A percentile compares a stretch with the other conserved stretches of the same genome.
These are phyloP conservation scores for Ara ararauna DNA, from an alignment of 2,797 vertebrate species.

Conservation along the genomic window DNA sequence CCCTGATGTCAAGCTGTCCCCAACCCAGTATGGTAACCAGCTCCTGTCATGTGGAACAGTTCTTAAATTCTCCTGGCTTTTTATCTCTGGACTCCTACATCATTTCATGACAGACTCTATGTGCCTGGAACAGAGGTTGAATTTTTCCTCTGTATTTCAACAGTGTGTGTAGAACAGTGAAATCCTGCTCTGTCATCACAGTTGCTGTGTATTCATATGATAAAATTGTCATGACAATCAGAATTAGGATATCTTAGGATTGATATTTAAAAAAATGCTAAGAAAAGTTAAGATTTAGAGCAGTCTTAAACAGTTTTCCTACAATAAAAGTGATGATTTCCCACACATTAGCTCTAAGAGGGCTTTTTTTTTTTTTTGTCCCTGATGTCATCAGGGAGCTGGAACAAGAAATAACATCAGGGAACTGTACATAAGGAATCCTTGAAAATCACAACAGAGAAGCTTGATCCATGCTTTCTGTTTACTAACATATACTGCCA, in stretches of 20 bases:
- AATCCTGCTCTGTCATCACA: neutral
- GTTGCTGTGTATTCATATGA: neutral
- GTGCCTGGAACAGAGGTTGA: neutral
- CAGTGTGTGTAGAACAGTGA: rapidly evolving
- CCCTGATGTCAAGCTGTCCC: neutral
- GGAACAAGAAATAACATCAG: neutral
- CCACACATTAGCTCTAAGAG: neutral
- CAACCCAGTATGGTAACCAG: neutral
- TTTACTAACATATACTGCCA: neutral
- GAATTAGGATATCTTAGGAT: neutral
- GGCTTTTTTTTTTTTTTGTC: neutral
- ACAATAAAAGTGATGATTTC: neutral
- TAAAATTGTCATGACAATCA: neutral
- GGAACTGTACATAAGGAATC: neutral
- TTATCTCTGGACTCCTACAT: neutral
- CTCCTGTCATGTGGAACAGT: neutral
- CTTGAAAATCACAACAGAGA: neutral
- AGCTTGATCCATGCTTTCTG: neutral
- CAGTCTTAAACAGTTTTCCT: neutral
- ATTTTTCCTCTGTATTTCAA: neutral
- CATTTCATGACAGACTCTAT: neutral
- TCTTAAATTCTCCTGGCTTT: neutral
- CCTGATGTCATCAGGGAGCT: neutral
- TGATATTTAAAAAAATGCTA: neutral
- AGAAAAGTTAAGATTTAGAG: neutral